phyloP scores from a whole-genome alignment of 1,140 invertebrate species.

The Brachionus calyciflorus region DNA sequence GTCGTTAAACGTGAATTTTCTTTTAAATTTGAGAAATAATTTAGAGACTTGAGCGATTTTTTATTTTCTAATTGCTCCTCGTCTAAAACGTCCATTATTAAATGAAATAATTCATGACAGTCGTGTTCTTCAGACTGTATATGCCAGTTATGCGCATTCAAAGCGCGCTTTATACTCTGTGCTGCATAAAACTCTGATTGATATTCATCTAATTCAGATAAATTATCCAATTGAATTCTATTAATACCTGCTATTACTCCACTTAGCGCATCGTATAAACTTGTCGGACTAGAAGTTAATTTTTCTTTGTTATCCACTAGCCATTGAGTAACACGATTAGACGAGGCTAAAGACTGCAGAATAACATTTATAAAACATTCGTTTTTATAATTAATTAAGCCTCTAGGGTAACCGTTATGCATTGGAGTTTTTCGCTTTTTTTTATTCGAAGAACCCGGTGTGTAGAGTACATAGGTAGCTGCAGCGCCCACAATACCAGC shows the following conservation, averaged over 20 bases:
- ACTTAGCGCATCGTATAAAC: neutral
- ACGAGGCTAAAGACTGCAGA: conserved; percentile 39
- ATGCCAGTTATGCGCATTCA: conserved; percentile 33
- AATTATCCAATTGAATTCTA: neutral
- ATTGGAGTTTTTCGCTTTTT: neutral
- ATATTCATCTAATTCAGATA: neutral
- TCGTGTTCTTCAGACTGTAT: conserved; percentile 42
- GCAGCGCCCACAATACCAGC: neutral
- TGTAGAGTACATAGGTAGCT: conserved; percentile 36
- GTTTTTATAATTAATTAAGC: conserved; percentile 44
- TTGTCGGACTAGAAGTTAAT: neutral
- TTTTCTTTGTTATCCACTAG: neutral
- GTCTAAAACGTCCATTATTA: conserved; percentile 26
- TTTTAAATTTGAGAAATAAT: conserved; percentile 44
- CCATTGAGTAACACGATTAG: conserved; percentile 35
- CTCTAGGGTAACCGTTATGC: neutral
- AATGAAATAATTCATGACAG: conserved; percentile 42
- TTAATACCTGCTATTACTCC: conserved; percentile 19
- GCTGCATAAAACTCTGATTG: conserved; percentile 37
- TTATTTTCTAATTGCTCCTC: conserved; percentile 28
- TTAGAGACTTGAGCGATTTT: conserved; percentile 23
- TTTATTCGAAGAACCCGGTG: neutral
- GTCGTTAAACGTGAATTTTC: conserved; percentile 16
- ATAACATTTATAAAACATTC: conserved; percentile 46
- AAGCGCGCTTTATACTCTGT: conserved; percentile 1